Evolutionary conservation across 2,888 invertebrate species (phyloP), one percentile per base, ranked within the genome.

Genomic region (Andrena flavipes): DNA sequence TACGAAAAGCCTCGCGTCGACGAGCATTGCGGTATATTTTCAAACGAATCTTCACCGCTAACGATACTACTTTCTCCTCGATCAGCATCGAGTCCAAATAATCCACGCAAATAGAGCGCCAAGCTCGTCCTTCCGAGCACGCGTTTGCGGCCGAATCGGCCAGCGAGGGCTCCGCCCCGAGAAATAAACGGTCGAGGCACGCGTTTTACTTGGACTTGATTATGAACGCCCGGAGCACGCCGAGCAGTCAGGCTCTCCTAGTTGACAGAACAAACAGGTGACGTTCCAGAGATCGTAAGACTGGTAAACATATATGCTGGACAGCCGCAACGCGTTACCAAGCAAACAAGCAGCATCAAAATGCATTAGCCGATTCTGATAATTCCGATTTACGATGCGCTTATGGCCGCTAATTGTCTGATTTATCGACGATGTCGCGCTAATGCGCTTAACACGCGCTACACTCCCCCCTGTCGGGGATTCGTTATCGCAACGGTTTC

Each of bases 381-480:
- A 91, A 92, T 92, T 89, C 90, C 87, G 89, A 92, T 92, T 92
- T 92, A 92, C 91, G 91, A 89, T 89, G 88, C 86, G 90, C 90
- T 91, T 89, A 87, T 86, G 89, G 88, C 89, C 87, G 87, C 89
- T 90, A 92, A 92, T 92, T 92, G 90, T 92, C 89, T 91, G 91
- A 92, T 92, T 92, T 91, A 92, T 92, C 89, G 90, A 74, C 80
- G 87, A 89, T 88, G 86, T 68, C 85, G 84, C 87, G 87, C 84
- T 91, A 90, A 91, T 91, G 87, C 86, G 90, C 91, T 91, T 91
- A 91, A 85, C 88, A 79, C 75, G 68, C 74, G 84, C 70, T 49
- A 56, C 56, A 26, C 10, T 6, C 10, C 54, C 13, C 20, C 7
- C 20, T n/a, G 7, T 20, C 51, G 20, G 20, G 54, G 69, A 69